Evolutionary conservation across 2,797 vertebrate genomes (phyloP).

Genomic region (Chanos chanos): DNA sequence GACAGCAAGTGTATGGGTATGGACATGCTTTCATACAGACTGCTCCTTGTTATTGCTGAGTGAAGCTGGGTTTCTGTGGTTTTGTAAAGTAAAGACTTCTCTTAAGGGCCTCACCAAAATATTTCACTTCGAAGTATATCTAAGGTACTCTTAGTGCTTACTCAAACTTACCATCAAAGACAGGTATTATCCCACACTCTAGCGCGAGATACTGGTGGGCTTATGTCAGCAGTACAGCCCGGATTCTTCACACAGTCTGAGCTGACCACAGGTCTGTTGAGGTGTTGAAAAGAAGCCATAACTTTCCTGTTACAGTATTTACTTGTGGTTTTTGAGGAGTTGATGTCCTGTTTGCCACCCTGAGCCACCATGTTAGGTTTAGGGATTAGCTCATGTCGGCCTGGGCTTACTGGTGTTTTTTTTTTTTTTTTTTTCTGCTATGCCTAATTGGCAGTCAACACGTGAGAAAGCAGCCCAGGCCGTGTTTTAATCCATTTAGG

Average conservation of each 20-base stretch:
- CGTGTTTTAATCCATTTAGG: slow-evolving; percentile 3
- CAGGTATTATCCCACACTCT: not conserved
- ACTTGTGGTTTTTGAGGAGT: slow-evolving; percentile 34
- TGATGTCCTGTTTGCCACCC: slow-evolving; percentile 34
- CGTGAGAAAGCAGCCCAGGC: slow-evolving; percentile 13
- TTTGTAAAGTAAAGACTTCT: too few species aligned
- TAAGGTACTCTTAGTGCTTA: not conserved
- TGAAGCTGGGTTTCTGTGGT: slow-evolving; percentile 5
- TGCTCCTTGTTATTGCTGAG: too few species aligned
- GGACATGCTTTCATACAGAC: too few species aligned
- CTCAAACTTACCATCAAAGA: slow-evolving; percentile 16
- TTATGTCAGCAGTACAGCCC: not conserved
- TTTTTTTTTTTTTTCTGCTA: too few species aligned
- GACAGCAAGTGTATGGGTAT: slow-evolving; percentile 23
- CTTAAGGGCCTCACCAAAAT: not conserved
- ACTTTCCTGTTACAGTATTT: slow-evolving; percentile 18
- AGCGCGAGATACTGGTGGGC: slow-evolving; percentile 24
- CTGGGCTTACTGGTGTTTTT: not conserved
- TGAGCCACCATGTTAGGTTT: slow-evolving; percentile 29
- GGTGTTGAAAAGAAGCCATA: slow-evolving; percentile 24
- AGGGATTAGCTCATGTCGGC: slow-evolving; percentile 16
- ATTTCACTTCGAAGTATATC: slow-evolving; percentile 12
- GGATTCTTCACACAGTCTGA: slow-evolving; percentile 19
- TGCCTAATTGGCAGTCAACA: slow-evolving; percentile 8
- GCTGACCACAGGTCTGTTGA: slow-evolving; percentile 20